These are phyloP conservation scores for Lophotriccus pileatus DNA, from an alignment of 2,797 vertebrate genomes.

Conservation along the genomic window DNA sequence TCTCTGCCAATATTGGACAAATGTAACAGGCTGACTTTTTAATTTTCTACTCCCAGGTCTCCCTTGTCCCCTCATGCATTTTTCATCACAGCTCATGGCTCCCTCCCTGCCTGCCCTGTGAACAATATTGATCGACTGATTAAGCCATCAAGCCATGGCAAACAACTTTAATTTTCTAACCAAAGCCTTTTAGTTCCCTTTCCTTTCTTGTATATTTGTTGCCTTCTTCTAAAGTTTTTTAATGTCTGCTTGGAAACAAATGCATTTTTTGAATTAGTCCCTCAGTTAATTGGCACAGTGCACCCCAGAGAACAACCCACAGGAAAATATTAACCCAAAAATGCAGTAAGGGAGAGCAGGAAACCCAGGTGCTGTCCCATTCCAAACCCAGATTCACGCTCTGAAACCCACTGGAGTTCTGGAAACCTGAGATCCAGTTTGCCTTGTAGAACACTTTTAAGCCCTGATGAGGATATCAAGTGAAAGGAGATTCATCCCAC, in stretches of 20 bases:
- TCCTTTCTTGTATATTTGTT: background rate
- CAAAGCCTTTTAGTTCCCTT: slow-evolving; percentile 48
- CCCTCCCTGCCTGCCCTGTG: slow-evolving; percentile 66
- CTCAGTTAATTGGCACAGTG: background rate
- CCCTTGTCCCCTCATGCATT: slow-evolving; percentile 81
- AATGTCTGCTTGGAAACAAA: background rate
- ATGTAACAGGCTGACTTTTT: slow-evolving; percentile 78
- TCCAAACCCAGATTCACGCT: background rate
- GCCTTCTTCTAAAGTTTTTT: background rate
- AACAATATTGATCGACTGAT: slow-evolving; percentile 84
- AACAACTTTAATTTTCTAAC: slow-evolving; percentile 84
- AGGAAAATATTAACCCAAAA: background rate
- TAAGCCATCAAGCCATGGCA: slow-evolving; percentile 86
- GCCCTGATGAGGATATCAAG: background rate
- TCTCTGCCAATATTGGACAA: slow-evolving; percentile 78
- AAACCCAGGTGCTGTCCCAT: background rate
- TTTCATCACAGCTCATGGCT: slow-evolving; percentile 79
- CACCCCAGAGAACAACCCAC: background rate
- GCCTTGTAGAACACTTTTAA: background rate
- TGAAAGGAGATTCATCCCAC: background rate
- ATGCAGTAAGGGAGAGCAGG: no score
- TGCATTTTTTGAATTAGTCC: background rate
- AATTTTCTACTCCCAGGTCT: slow-evolving; percentile 77
- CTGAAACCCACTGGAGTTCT: rapidly evolving
- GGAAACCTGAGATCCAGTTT: background rate